Evolutionary conservation across 2,888 invertebrate genomes (phyloP), one percentile per base, ranked within the genome.

Genomic region (Germaria angustata): DNA sequence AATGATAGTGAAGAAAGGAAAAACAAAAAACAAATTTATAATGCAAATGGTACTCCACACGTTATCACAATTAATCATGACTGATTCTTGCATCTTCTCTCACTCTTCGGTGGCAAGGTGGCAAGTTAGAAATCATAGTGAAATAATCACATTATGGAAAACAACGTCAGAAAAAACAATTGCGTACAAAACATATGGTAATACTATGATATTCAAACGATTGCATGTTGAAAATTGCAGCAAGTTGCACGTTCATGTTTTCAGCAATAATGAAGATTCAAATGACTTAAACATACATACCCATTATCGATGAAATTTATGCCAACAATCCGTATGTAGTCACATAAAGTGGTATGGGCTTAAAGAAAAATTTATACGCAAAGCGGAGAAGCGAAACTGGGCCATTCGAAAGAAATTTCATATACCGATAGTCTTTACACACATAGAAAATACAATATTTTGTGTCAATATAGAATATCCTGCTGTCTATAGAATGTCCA

Each of bases 51-150:
- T 61, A 46, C 51, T 55, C 39, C 34, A 66, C 78, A 82, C 78
- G 81, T 82, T 78, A 78, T 82, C 69, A 22, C 81, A 78, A 82
- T 82, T 82, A 73, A 82, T 78, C 78, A 78, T 78, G 78, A 51
- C 69, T 49, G 57, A 81, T 61, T 49, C 41, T 22, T 15, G 22
- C 39, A 22, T 49, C 39, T 51, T 51, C 61, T 61, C 15, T 51
- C 28, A 28, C 49, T 46, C 34, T 46, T 46, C 46, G 49, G 72
- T 34, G 20, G 22, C 22, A 46, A 24, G n/a, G n/a, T n/a, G 66
- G 44, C 59, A 44, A 71, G 71, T 17, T 55, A 34, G 41, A 55
- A 57, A 69, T 44, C 44, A 6, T 15, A 46, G 15, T 34, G 44
- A 57, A 69, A 69, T 22, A 57, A 57, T 57, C 22, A 69, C 20